These are phyloP conservation scores for Tribolium castaneum DNA, from an alignment of 1,140 invertebrate species.

Conservation along the genomic window DNA sequence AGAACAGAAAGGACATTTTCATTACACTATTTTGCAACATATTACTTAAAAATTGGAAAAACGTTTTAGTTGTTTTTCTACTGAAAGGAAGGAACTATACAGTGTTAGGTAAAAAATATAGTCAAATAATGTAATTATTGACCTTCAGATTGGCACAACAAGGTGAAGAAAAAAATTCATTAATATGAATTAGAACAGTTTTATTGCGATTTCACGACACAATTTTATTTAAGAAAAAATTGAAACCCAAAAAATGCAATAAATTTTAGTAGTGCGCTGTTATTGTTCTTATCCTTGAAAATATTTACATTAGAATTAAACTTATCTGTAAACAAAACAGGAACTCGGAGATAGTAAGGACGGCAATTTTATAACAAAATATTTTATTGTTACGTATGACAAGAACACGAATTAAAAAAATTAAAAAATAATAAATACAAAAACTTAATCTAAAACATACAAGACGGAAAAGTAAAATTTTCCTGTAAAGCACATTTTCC, in stretches of 20 bases:
- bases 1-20: background rate
- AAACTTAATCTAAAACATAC: background rate
- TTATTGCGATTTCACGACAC: background rate
- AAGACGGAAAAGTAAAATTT: background rate
- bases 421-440: background rate
- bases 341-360: background rate
- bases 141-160: background rate
- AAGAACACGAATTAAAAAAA: no score
- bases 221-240: background rate
- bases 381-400: background rate
- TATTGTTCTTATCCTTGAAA: background rate
- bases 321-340: background rate
- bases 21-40: background rate
- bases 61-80: no score
- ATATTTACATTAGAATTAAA: background rate
- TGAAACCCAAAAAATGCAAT: background rate
- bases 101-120: background rate
- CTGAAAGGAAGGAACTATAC: background rate
- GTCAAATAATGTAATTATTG: background rate
- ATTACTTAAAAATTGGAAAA: no score
- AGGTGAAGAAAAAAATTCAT: background rate
- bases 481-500: background rate
- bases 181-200: background rate
- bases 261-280: no score
- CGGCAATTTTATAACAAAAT: background rate